Conservation (phyloP, 2,888 invertebrate genomes). For the Yponomeuta malinellus region DNA sequence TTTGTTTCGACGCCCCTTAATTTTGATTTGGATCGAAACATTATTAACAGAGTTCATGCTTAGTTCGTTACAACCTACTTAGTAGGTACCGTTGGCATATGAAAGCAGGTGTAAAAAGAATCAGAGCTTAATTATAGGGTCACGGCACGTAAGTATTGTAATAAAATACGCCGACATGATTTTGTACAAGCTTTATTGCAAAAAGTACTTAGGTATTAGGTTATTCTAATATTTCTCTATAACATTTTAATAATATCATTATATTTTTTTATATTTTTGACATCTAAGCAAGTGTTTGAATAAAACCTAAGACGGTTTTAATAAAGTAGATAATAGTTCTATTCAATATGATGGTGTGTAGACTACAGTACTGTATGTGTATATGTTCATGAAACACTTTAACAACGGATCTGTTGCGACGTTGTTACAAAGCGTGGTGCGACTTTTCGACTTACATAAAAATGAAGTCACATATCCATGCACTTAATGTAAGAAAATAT, state of each 20-base stretch:
- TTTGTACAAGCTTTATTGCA: slow-evolving; percentile 45
- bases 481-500: no score
- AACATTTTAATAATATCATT: neutral
- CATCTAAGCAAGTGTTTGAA: neutral
- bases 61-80: no score
- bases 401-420: neutral
- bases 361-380: neutral
- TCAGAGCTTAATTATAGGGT: no score
- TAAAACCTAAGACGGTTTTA: neutral
- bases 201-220: slow-evolving; percentile 27
- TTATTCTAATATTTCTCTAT: slow-evolving; percentile 2
- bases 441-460: no score
- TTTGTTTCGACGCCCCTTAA: no score
- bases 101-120: no score
- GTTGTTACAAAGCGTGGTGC: no score
- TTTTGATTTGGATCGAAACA: no score
- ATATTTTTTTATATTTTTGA: neutral
- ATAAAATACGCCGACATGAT: slow-evolving; percentile 14
- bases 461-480: no score
- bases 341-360: neutral
- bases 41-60: no score
- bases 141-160: neutral
- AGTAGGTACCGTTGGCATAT: no score
- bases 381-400: neutral
- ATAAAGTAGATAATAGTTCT: neutral